Base-by-base conservation (phyloP, 2,113 vertebrate genomes). In the Glaucomys volans region DNA sequence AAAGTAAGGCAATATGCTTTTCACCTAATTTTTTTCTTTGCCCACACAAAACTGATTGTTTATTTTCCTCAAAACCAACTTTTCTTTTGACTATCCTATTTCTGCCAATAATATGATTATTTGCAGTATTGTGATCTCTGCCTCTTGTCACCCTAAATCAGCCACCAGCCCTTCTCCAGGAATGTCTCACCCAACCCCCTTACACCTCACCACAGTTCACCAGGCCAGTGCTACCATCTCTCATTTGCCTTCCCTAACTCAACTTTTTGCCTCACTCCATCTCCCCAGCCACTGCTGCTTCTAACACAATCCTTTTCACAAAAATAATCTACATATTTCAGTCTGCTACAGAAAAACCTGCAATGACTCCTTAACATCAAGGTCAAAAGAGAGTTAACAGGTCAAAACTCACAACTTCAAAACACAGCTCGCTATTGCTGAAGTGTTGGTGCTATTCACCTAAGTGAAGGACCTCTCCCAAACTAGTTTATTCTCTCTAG, bases 1-100 rank as follows among this genome's bases (percentile, higher is more conserved):
- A 72, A 96, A 93, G 84, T 54, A 86, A 54, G 4, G 28, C 42
- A 18, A 67, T 52, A 37, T 4, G 14, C 37, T 87, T 89, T 93
- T 89, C 32, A 54, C 35, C 74, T 66, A 14, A 80, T 64, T 82
- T 87, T 57, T 59, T 66, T 26, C 37, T 77, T 88, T 74, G 7
- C 18, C 42, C 26, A 52, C n/a, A 77, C n/a, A 88, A 66, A 69
- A 93, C 3, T 80, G 77, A 64, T 85, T 44, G 42, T 52, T 79
- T 57, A 24, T 81, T 90, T 77, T 47, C 52, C 35, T 86, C 24
- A 59, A 71, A 94, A 87, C 2, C 35, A 77, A 81, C 14, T 76
- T 89, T 93, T n/a, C 50, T 82, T 79, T 69, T 59, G 16, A 72
- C 66, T 59, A 1, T 50, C 9, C 17, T 59, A 52, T 84, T 87